Evolutionary conservation across 2,113 vertebrate species (phyloP), one percentile per base, ranked within the genome.

Genomic region (Tetrao urogallus): DNA sequence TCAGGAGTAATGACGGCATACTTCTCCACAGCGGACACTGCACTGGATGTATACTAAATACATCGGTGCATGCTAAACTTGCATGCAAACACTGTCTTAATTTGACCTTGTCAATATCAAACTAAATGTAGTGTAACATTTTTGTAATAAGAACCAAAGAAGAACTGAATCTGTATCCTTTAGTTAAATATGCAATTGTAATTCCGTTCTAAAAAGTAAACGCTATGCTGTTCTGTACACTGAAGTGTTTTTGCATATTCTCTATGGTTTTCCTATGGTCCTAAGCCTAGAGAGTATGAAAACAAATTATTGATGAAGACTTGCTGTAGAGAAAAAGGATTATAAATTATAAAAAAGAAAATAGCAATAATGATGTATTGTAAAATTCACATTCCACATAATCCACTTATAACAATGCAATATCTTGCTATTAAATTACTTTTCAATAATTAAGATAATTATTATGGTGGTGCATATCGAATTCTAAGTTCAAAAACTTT

Each of bases 171-270:
- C 28, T 88, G 6, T 70, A 40, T 65, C 10, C 15, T 88, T 89
- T 89, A 32, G 88, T 77, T 88, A 86, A 90, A 75, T 48, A 82
- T 27, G 2, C 3, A 4, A 38, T 70, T 47, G 40, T 38, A 58
- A 92, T 89, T 84, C 75, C 77, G 45, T 95, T 96, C 43, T 64
- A 30, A 45, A 91, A 84, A 86, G 70, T 34, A 45, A 10, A 66
- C 32, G 90, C 38, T 91, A 38, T 25, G 2, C 10, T 93, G 75
- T 36, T 87, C 6, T 70, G 34, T 22, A 66, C 2, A 36, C 80
- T 76, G 70, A 71, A 61, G 20, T 12, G n/a, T 92, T 69, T 57
- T 60, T 32, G 30, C 36, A 52, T 79, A 76, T 75, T 94, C 77
- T 86, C 10, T 90, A 30, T 89, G 76, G 71, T 85, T 94, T 89